phyloP scores from a whole-genome alignment of 2,797 vertebrate genomes.

The Halcyon leucocephala region DNA sequence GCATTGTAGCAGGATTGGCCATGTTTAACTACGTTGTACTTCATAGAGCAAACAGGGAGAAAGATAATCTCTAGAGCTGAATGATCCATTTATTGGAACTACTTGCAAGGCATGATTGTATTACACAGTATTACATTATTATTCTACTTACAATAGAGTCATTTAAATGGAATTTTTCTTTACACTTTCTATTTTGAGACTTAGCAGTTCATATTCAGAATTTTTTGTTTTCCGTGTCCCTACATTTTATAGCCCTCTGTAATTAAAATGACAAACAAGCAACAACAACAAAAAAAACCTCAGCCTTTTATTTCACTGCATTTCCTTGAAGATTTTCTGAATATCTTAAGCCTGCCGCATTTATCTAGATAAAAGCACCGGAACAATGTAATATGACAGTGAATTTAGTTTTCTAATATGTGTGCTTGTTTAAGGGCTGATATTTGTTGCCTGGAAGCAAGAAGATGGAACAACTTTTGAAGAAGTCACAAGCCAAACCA shows the following conservation, averaged over 20 bases:
- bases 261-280: not conserved
- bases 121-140: not conserved
- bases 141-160: not conserved
- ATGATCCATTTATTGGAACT: not conserved
- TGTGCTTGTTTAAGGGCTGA: not conserved
- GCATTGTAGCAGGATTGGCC: not conserved
- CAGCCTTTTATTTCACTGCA: not conserved
- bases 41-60: not conserved
- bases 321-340: not conserved
- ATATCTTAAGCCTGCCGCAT: not conserved
- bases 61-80: not conserved
- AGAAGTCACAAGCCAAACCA: not conserved
- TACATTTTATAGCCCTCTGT: not conserved
- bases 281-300: not conserved
- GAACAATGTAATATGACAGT: not conserved
- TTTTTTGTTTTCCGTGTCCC: not conserved
- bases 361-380: not conserved
- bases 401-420: not conserved
- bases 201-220: not conserved
- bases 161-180: not conserved
- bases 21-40: not conserved
- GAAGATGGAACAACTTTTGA: not conserved
- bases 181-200: not conserved
- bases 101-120: not conserved
- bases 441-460: not conserved